A percentile compares a stretch with the other conserved stretches of the same genome.
phyloP scores from a whole-genome alignment of 1,140 invertebrate species.

The Mizuhopecten yessoensis region DNA sequence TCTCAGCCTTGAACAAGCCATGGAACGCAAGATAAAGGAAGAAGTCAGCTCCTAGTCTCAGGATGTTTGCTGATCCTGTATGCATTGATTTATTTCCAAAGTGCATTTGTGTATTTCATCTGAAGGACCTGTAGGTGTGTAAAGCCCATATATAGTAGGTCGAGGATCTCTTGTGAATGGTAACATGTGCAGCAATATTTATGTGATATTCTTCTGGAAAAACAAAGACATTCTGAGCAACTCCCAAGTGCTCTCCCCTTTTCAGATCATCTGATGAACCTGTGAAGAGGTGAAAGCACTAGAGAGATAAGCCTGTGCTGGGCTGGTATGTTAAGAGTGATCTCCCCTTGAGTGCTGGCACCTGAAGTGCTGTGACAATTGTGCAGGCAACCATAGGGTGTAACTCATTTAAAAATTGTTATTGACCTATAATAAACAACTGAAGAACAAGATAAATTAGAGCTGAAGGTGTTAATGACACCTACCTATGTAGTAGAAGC shows the following conservation, averaged over 20 bases:
- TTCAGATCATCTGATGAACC: too few relatives aligned
- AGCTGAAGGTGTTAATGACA: neutral
- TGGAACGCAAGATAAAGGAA: slow-evolving; percentile 53
- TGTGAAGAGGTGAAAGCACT: too few relatives aligned
- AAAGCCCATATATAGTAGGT: neutral
- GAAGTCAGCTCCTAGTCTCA: slow-evolving; percentile 51
- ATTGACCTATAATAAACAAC: too few relatives aligned
- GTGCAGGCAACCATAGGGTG: neutral
- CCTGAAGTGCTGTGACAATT: neutral
- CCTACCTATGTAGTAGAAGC: neutral
- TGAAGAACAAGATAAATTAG: neutral
- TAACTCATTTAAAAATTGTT: neutral
- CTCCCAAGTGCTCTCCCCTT: too few relatives aligned
- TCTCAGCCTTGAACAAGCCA: slow-evolving; percentile 45
- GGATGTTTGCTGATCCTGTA: neutral
- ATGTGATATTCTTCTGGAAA: too few relatives aligned
- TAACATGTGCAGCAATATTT: too few relatives aligned
- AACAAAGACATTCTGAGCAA: too few relatives aligned
- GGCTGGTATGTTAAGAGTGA: neutral
- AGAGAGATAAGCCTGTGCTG: too few relatives aligned
- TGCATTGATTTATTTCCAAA: neutral
- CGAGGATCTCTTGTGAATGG: neutral
- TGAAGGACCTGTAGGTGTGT: neutral
- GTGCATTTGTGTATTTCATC: neutral
- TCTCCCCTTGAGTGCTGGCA: neutral